phyloP scores from a whole-genome alignment of 1,140 invertebrate species.

The Pantala flavescens region DNA sequence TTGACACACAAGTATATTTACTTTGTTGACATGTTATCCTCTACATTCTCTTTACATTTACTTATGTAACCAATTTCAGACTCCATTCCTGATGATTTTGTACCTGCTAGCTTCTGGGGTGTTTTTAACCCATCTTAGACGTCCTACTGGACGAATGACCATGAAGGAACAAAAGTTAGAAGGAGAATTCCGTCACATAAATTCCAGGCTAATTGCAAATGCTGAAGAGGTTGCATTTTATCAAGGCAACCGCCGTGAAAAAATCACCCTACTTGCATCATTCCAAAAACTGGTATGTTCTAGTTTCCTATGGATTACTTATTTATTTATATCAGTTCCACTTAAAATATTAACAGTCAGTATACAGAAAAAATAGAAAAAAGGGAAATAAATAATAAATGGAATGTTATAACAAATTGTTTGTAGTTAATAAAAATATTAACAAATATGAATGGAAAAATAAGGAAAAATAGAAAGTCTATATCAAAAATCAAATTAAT shows the following conservation, averaged over 20 bases:
- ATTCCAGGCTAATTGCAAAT: slow-evolving; percentile 91
- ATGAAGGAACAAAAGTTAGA: slow-evolving; percentile 91
- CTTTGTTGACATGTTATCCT: too few relatives aligned
- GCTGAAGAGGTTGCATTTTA: slow-evolving; percentile 88
- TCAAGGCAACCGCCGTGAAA: slow-evolving; percentile 81
- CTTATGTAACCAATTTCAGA: slow-evolving; percentile 42
- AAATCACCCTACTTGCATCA: slow-evolving; percentile 73
- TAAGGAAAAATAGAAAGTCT: too few relatives aligned
- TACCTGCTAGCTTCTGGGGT: slow-evolving; percentile 78
- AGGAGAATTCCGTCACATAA: slow-evolving; percentile 95
- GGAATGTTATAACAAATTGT: too few relatives aligned
- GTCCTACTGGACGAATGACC: slow-evolving; percentile 79
- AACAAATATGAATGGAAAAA: too few relatives aligned
- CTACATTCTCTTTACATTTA: too few relatives aligned
- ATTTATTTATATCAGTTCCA: slow-evolving; percentile 12
- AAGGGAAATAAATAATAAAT: slow-evolving; percentile 12
- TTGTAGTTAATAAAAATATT: too few relatives aligned
- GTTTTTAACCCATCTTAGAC: slow-evolving; percentile 65
- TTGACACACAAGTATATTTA: too few relatives aligned
- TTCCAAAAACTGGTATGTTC: slow-evolving; percentile 75
- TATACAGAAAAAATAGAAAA: background rate
- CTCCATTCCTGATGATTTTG: slow-evolving; percentile 71
- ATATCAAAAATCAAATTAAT: too few relatives aligned
- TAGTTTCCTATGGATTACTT: background rate
- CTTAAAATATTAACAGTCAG: background rate